These are phyloP conservation scores for Pituophis catenifer DNA, from an alignment of 2,113 vertebrate species.

Conservation along the genomic window DNA sequence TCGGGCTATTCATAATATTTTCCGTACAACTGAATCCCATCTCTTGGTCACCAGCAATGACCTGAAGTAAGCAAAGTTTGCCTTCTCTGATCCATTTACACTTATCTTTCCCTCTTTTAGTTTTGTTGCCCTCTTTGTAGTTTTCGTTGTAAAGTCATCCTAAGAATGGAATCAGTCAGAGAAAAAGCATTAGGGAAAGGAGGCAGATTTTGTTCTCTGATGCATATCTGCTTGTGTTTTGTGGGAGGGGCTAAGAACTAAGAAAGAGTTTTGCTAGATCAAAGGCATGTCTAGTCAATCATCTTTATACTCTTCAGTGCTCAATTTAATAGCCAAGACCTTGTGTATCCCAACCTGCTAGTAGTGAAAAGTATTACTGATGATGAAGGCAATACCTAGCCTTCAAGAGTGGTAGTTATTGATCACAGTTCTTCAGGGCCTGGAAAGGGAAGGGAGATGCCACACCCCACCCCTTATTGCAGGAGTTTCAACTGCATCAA, in stretches of 20 bases:
- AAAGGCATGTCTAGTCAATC: background rate
- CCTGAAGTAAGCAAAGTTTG: constrained; percentile 73
- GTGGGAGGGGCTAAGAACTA: background rate
- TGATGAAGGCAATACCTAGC: background rate
- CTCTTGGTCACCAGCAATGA: constrained; percentile 90
- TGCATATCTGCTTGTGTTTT: background rate
- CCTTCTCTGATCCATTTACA: background rate
- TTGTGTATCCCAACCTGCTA: background rate
- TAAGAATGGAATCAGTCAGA: background rate
- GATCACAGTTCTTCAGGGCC: background rate
- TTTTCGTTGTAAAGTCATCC: background rate
- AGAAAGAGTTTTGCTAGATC: background rate
- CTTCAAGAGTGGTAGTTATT: background rate
- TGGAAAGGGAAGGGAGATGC: background rate
- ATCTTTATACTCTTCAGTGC: background rate
- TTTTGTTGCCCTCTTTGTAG: background rate
- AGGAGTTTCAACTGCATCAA: background rate
- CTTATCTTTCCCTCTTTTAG: background rate
- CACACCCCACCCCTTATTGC: background rate
- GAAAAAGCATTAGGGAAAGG: background rate
- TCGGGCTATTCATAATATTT: constrained; percentile 97
- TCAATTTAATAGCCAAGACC: background rate
- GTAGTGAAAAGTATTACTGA: background rate
- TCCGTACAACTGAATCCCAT: constrained; percentile 90
- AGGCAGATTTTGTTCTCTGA: background rate